Conservation (phyloP, 2,888 invertebrate genomes). For the Abscondita cerata region DNA sequence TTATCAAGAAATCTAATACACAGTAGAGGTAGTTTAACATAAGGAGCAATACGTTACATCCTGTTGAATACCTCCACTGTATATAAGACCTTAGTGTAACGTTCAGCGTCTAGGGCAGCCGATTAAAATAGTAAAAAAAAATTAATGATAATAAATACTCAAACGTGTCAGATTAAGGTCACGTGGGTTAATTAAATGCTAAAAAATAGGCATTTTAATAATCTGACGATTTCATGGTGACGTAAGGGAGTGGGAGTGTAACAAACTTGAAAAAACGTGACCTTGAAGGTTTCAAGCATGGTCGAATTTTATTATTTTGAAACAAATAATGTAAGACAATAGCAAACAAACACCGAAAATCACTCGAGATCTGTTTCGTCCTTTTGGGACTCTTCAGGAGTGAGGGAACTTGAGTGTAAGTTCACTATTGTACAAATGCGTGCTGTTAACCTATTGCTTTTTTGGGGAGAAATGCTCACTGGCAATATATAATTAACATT, state of each 20-base stretch:
- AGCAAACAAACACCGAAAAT: no score
- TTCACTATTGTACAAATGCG: no score
- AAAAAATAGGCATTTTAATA: conserved; percentile 20
- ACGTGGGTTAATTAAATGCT: conserved; percentile 25
- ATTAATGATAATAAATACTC: conserved; percentile 23
- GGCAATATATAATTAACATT: no score
- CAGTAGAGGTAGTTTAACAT: conserved; percentile 25
- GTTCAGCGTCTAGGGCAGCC: conserved; percentile 11
- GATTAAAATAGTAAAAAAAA: conserved; percentile 28
- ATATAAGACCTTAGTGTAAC: conserved; percentile 18
- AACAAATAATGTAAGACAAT: conserved; percentile 32
- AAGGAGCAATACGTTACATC: conserved; percentile 20
- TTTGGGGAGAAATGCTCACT: no score
- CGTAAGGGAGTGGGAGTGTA: conserved; percentile 21
- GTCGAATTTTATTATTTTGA: conserved; percentile 33
- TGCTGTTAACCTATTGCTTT: no score
- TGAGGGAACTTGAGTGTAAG: no score
- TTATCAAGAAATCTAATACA: no score
- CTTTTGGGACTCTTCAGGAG: no score
- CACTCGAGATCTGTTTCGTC: no score
- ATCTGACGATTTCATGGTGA: conserved; percentile 27
- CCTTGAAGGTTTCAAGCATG: conserved; percentile 12
- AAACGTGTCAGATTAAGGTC: conserved; percentile 30
- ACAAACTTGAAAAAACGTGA: conserved; percentile 33
- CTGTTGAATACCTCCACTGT: conserved; percentile 23